phyloP scores from a whole-genome alignment of 2,113 vertebrate genomes.

The Myodes glareolus region DNA sequence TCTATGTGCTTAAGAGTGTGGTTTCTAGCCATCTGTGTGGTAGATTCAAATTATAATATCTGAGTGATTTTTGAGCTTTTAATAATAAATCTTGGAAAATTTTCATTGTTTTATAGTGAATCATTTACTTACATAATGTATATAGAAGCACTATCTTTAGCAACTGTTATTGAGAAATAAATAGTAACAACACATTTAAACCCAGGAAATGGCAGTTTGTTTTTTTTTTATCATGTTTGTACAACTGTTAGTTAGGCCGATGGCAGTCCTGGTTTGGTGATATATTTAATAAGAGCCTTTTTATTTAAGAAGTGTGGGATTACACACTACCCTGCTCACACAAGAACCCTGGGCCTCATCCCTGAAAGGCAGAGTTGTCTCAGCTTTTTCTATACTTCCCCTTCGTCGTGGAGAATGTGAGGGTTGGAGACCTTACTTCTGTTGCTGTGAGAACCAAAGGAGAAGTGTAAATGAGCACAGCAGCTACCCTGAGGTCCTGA shows the following conservation, averaged over 20 bases:
- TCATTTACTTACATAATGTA: conserved; percentile 24
- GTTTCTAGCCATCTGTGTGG: background rate
- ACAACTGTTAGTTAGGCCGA: background rate
- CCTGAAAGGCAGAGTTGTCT: background rate
- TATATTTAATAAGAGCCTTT: background rate
- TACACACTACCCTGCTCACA: background rate
- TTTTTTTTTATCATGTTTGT: conserved; percentile 20
- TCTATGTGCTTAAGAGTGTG: background rate
- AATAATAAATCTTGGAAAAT: conserved; percentile 3
- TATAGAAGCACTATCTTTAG: background rate
- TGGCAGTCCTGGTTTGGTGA: background rate
- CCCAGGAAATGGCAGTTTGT: background rate
- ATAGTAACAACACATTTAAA: background rate
- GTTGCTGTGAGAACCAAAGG: background rate
- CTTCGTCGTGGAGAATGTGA: background rate
- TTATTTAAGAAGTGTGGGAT: background rate
- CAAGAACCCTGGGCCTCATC: background rate
- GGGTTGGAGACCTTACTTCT: background rate
- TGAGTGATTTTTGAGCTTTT: background rate
- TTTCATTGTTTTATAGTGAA: background rate
- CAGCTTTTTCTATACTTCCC: background rate
- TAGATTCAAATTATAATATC: background rate
- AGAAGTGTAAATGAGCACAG: background rate
- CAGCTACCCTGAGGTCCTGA: background rate
- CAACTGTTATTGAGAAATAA: conserved; percentile 27